Percentiles rank a stretch among this genome's conserved stretches.
These are phyloP conservation scores for Pseudopipra pipra DNA, from an alignment of 2,113 vertebrate genomes.

Conservation along the genomic window DNA sequence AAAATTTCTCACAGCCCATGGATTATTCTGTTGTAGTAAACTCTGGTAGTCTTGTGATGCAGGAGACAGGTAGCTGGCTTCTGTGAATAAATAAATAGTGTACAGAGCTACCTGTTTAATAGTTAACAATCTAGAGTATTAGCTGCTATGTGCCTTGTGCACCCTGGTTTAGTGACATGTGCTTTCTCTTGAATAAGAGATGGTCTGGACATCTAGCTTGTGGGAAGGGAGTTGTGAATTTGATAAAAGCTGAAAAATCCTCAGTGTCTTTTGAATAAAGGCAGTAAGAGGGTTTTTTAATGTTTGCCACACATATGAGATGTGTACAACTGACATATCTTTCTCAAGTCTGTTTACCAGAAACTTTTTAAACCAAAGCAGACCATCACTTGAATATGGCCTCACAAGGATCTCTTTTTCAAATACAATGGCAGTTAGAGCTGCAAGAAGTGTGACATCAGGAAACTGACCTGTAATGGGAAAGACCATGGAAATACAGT, in stretches of 20 bases:
- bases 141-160: background rate
- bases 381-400: background rate
- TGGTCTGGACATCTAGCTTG: background rate
- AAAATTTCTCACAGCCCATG: background rate
- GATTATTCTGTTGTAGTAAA: background rate
- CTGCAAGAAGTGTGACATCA: background rate
- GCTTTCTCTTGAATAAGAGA: background rate
- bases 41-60: background rate
- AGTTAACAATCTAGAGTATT: background rate
- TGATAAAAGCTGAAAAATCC: background rate
- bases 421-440: background rate
- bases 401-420: background rate
- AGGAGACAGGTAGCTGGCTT: background rate
- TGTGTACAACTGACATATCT: background rate
- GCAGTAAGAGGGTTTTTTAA: background rate
- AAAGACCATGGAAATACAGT: background rate
- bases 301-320: background rate
- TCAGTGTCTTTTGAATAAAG: background rate
- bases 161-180: background rate
- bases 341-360: background rate
- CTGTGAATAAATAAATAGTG: background rate
- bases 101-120: background rate
- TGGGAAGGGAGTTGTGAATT: background rate
- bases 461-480: background rate
- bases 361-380: background rate